Evolutionary conservation across 2,888 invertebrate genomes (phyloP), one percentile per base, ranked within the genome.

Genomic region (Zonitis immaculata): DNA sequence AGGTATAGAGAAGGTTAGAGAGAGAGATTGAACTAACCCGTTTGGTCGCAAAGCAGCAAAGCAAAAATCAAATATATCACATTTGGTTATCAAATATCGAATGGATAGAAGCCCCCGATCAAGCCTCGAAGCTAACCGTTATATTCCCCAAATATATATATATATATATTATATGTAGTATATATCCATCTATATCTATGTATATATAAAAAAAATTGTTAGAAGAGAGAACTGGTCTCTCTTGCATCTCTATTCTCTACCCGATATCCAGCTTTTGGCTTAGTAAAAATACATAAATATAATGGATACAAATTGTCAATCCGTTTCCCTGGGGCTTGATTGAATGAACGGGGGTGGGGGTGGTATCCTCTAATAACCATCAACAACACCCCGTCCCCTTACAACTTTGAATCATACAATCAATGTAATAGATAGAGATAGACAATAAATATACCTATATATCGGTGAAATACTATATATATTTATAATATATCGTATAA

Each of bases 261-360:
- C 35, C 64, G 64, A 65, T 65, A 67, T 65, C 63, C 66, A 62
- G 61, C 61, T 64, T 56, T 63, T 63, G 67, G 69, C 71, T 71
- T 71, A 71, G 69, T 70, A 71, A 71, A 73, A 72, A 73, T 71
- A 71, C 73, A 73, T 73, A 72, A 72, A 73, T 72, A 72, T 73
- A 73, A 72, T 72, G 73, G 71, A 73, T 71, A 72, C 73, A 72
- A 73, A 72, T 72, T 72, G 73, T 71, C 73, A 72, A 71, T 72
- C 69, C 67, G 63, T 69, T 67, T 69, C 72, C 72, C 69, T 63
- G 66, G 69, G 71, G 73, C 62, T 70, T 70, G 71, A 72, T 73
- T 70, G 69, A 70, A 68, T 63, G 57, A n/a, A n/a, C n/a, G n/a
- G n/a, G 64, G 62, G 64, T 62, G 64, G 60, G 51, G 18, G 9